Evolutionary conservation across 2,113 vertebrate genomes (phyloP), one percentile per base, ranked within the genome.

Genomic region (Spea bombifrons): DNA sequence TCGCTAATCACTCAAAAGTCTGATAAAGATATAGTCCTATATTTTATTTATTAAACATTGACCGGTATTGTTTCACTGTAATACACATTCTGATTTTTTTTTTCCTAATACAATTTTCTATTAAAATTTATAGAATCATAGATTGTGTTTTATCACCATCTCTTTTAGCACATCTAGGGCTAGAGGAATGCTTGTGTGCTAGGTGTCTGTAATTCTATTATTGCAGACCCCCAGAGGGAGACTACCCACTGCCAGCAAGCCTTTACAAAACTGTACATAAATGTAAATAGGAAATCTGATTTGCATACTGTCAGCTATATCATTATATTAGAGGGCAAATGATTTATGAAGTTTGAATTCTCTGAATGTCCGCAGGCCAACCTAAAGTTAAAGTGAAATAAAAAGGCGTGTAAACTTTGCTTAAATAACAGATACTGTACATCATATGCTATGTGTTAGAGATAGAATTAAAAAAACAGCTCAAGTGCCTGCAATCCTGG

Each of bases 341-440:
- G 52, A 76, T 76, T 76, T 76, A 76, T 76, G 52, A 76, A 47
- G 16, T 17, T 76, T 46, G 3, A 68, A 63, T 68, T 57, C 61
- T 1, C 75, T 61, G 7, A 61, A 67, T 61, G 45, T 53, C 75
- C 30, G 67, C n/a, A 70, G 66, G 75, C 66, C 50, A 69, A 70
- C 44, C 66, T 70, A 48, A 76, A 59, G 75, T 61, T 76, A 63
- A 16, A 59, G 66, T 66, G n/a, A 66, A 75, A 75, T 65, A 65
- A 52, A 61, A 75, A 30, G 30, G n/a, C 46, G 30, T 50, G 73
- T 30, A 75, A 49, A 75, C 59, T 64, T 61, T 50, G 12, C 8
- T 45, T 7, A 13, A 63, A 17, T 74, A 63, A 6, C 50, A 52
- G 50, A 52, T 52, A 52, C 9, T 52, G 50, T 10, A 52, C 50